Conservation (phyloP, 1,140 invertebrate species). For the Drosophila biarmipes region DNA sequence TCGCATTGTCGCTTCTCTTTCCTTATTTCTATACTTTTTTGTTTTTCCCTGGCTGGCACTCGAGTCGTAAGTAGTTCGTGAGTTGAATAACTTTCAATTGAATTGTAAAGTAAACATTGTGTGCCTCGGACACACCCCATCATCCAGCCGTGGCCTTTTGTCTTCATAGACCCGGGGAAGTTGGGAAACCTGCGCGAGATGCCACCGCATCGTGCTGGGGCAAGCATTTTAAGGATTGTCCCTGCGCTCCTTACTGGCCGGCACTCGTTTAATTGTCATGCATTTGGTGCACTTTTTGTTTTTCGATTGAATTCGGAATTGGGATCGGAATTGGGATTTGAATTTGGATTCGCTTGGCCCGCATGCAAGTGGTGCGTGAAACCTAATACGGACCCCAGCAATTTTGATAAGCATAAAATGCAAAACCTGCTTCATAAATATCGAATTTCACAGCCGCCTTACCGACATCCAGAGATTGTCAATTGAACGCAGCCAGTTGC, state of each 20-base stretch:
- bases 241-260: conserved; percentile 11
- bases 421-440: conserved; percentile 82
- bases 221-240: conserved; percentile 78
- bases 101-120: conserved; percentile 83
- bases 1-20: conserved; percentile 70
- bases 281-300: conserved; percentile 67
- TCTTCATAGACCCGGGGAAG: conserved; percentile 40
- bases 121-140: conserved; percentile 73
- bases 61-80: conserved; percentile 82
- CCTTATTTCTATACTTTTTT: conserved; percentile 3
- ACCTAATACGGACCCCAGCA: conserved; percentile 75
- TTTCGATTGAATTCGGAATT: conserved; percentile 19
- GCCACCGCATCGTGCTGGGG: conserved; percentile 59
- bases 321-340: background rate
- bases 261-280: conserved; percentile 74
- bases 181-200: conserved; percentile 29
- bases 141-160: conserved; percentile 58
- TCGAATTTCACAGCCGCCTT: conserved; percentile 75
- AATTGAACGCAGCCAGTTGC: conserved; percentile 79
- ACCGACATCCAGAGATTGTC: conserved; percentile 69
- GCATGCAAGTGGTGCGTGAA: conserved; percentile 70
- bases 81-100: conserved; percentile 84
- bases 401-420: conserved; percentile 82
- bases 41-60: conserved; percentile 34
- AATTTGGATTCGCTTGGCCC: conserved; percentile 40